These are phyloP conservation scores for Alcis repandata DNA, from an alignment of 2,888 invertebrate species.

Conservation along the genomic window DNA sequence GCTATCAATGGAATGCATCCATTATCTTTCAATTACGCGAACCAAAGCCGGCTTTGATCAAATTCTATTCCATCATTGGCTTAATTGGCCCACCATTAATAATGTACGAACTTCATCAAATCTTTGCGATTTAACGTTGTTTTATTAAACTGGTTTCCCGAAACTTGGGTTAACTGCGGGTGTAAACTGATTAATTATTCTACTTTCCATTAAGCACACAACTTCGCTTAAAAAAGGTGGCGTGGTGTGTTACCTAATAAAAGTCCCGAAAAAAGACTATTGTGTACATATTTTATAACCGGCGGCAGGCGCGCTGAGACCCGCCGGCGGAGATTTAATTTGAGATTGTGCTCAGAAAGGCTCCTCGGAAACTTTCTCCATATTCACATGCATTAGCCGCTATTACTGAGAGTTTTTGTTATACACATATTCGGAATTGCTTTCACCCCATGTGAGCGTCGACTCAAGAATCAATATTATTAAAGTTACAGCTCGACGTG, in stretches of 20 bases:
- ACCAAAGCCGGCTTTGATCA: slow-evolving; percentile 31
- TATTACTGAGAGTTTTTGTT: slow-evolving; percentile 72
- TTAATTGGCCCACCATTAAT: slow-evolving; percentile 20
- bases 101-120: slow-evolving; percentile 9
- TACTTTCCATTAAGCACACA: slow-evolving; percentile 34
- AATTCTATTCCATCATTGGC: slow-evolving; percentile 28
- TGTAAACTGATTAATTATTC: slow-evolving; percentile 40
- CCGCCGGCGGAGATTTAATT: slow-evolving; percentile 78
- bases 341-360: slow-evolving; percentile 77
- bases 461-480: slow-evolving; percentile 56
- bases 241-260: slow-evolving; percentile 61
- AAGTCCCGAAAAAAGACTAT: slow-evolving; percentile 61
- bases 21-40: slow-evolving; percentile 36
- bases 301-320: slow-evolving; percentile 62
- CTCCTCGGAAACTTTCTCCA: slow-evolving; percentile 74
- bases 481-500: slow-evolving; percentile 49
- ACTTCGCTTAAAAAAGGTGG: slow-evolving; percentile 47
- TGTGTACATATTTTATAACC: slow-evolving; percentile 68
- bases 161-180: slow-evolving; percentile 22
- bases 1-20: slow-evolving; percentile 26
- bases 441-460: slow-evolving; percentile 60
- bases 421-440: slow-evolving; percentile 60
- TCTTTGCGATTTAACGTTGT: slow-evolving; percentile 9
- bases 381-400: slow-evolving; percentile 77
- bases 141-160: slow-evolving; percentile 24